Percentiles rank a stretch among this genome's conserved stretches.
Evolutionary conservation across 2,113 vertebrate species (phyloP).

Genomic region (Gymnobelideus leadbeateri): DNA sequence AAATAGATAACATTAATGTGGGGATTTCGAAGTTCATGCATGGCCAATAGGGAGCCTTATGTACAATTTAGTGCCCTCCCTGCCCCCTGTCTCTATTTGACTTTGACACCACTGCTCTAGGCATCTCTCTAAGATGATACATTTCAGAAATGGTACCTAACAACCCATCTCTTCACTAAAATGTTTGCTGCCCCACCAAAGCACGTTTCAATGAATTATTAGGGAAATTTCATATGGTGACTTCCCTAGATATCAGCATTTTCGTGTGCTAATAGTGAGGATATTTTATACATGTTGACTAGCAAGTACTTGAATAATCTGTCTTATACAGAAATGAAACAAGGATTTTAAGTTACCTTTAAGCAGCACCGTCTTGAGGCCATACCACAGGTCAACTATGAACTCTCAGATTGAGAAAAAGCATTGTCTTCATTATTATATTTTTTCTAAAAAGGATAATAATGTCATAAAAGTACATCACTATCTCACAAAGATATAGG

Average conservation of each 20-base stretch:
- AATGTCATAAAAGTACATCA: not conserved
- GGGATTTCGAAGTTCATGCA: not conserved
- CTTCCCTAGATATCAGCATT: not conserved
- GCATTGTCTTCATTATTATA: conserved; percentile 14
- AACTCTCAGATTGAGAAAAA: conserved; percentile 31
- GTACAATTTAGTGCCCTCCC: not conserved
- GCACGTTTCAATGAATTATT: not conserved
- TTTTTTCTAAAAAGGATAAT: conserved; percentile 10
- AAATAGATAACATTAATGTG: not conserved
- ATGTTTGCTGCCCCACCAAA: not conserved
- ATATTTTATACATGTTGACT: not conserved
- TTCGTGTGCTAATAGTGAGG: not conserved
- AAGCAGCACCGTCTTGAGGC: not conserved
- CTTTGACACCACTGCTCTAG: not conserved
- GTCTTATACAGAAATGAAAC: conserved; percentile 42
- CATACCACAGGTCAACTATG: conserved; percentile 26
- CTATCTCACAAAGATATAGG: conserved; percentile 6
- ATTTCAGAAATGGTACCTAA: not conserved
- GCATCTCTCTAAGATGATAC: not conserved
- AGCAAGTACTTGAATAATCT: conserved; percentile 31
- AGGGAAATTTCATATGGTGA: not conserved
- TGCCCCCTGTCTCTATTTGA: not conserved
- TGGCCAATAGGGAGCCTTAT: not conserved
- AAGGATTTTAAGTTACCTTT: not conserved
- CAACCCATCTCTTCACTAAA: not conserved